Evolutionary conservation across 2,113 vertebrate genomes (phyloP).

Genomic region (Callospermophilus lateralis): DNA sequence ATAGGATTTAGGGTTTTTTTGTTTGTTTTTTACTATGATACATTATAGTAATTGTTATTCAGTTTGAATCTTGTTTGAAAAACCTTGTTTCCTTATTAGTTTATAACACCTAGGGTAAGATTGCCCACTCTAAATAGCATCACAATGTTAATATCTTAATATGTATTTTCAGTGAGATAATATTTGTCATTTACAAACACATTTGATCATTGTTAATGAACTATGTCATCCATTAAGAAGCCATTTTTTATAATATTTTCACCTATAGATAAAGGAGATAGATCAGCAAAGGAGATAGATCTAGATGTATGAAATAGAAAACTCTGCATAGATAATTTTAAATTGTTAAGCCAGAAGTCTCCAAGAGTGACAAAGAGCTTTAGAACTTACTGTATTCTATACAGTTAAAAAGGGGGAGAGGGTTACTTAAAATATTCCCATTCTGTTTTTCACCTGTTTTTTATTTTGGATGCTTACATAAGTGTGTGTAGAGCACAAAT

Average conservation of each 20-base stretch:
- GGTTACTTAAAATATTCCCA: not conserved
- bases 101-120: not conserved
- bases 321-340: not conserved
- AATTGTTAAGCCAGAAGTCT: constrained; percentile 29
- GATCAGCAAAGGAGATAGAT: constrained; percentile 9
- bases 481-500: not conserved
- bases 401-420: not conserved
- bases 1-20: not conserved
- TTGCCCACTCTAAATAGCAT: not conserved
- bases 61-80: constrained; percentile 15
- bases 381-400: not conserved
- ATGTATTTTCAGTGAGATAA: not conserved
- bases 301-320: constrained; percentile 26
- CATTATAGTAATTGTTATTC: not conserved
- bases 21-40: constrained; percentile 4
- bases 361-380: not conserved
- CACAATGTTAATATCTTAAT: not conserved
- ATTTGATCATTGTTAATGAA: constrained; percentile 47
- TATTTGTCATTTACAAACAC: constrained; percentile 3
- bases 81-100: not conserved
- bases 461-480: not conserved
- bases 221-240: constrained; percentile 41
- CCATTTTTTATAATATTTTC: not conserved
- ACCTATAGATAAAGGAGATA: not conserved
- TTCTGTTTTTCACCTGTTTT: not conserved